Base-by-base conservation (phyloP, 2,888 invertebrate species). In the Platynereis dumerilii region DNA sequence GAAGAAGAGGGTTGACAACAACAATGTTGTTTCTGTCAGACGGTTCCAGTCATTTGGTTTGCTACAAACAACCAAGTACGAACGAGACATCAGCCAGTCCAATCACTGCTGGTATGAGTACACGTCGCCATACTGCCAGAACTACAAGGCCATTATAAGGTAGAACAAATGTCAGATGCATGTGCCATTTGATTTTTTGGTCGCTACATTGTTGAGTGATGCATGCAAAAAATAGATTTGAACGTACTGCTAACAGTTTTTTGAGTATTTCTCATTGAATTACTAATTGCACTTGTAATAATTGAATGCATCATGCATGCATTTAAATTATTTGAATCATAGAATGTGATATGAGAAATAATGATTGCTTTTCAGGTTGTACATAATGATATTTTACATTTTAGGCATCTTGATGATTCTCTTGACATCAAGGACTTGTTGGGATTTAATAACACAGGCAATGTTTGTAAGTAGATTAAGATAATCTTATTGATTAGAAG, bases 381-480 rank as follows among this genome's bases (percentile, higher is more conserved):
- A n/a, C n/a, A n/a, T n/a, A n/a, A n/a, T n/a, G n/a, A n/a, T n/a
- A 10, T 7, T 57, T 68, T 60, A 56, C 59, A 54, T 74, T 76
- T 53, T 72, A 84, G 80, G 64, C 78, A 80, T 60, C 60, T 80
- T 27, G 68, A 72, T 62, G 74, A 74, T 48, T 66, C 72, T n/a
- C 68, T 81, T 24, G 75, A 74, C 58, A 70, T 78, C 55, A 75
- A 75, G 42, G 75, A 75, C 44, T 69, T 82, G 22, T 68, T 74
- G 57, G 80, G 80, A 17, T 81, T 81, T 62, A 80, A 81, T 71
- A 81, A 82, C 64, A 82, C 82, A 20, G 82, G 82, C 26, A 82
- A 82, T 75, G 79, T 82, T 26, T 82, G 82, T 82, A 73, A 78
- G 82, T 80, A 57, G n/a, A 5, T 48, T n/a, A 48, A 12, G 48